Percentiles rank a stretch among this genome's conserved stretches.
phyloP scores from a whole-genome alignment of 2,797 vertebrate species.

The Artibeus jamaicensis region DNA sequence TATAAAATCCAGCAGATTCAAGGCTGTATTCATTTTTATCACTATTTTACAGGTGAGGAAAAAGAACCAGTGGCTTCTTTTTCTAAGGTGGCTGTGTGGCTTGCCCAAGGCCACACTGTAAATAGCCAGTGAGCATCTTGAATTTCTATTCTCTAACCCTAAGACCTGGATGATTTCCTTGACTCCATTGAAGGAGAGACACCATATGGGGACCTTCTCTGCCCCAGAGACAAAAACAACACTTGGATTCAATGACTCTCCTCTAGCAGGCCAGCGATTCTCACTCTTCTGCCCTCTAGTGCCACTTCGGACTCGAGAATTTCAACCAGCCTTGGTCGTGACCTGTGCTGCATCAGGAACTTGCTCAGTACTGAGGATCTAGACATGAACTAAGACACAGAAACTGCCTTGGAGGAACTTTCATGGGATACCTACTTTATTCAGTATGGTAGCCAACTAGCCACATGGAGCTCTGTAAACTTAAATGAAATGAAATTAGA shows the following conservation, averaged over 20 bases:
- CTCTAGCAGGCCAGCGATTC: background rate
- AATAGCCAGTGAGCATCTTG: background rate
- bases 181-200: background rate
- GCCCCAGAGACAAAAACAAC: background rate
- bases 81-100: background rate
- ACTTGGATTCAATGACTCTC: background rate
- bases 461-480: background rate
- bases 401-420: background rate
- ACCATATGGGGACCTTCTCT: background rate
- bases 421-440: background rate
- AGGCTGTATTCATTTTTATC: background rate
- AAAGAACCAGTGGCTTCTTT: background rate
- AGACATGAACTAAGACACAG: background rate
- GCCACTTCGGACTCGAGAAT: background rate
- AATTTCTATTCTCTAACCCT: background rate
- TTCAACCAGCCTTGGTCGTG: background rate
- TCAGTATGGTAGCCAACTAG: background rate
- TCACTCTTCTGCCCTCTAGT: background rate
- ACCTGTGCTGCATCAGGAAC: background rate
- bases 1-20: constrained; percentile 16
- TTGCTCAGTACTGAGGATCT: background rate
- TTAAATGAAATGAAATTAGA: background rate
- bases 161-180: background rate
- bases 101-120: background rate
- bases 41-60: background rate